Evolutionary conservation across 2,797 vertebrate species (phyloP).

Genomic region (Remorina albescens): DNA sequence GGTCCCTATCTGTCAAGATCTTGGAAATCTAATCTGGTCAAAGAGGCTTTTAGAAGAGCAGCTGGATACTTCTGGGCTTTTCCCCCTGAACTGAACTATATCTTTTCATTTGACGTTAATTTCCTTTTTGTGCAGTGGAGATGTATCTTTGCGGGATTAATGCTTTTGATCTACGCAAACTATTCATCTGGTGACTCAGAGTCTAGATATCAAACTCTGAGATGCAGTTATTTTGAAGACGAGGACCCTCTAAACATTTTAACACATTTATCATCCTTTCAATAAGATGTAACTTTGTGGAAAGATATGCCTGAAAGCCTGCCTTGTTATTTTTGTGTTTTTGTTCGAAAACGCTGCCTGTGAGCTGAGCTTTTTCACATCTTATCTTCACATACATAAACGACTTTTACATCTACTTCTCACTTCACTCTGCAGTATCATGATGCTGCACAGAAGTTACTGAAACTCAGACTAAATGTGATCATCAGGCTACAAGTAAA

Average conservation of each 20-base stretch:
- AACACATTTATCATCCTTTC: neutral
- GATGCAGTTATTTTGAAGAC: too few relatives aligned
- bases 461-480: neutral
- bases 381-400: neutral
- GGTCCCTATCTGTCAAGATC: neutral
- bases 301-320: neutral
- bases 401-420: neutral
- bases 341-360: neutral
- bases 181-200: neutral
- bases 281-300: neutral
- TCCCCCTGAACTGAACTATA: neutral
- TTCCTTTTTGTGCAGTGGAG: neutral
- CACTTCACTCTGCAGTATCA: neutral
- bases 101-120: neutral
- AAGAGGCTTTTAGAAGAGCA: neutral
- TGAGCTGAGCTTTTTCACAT: neutral
- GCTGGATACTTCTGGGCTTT: neutral
- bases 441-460: neutral
- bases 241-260: neutral
- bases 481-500: constrained; percentile 16
- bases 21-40: neutral
- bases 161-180: neutral
- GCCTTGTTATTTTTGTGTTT: neutral
- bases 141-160: neutral
- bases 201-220: too few relatives aligned